These are phyloP conservation scores for Drosophila emarginata DNA, from an alignment of 2,888 invertebrate species.

Conservation along the genomic window DNA sequence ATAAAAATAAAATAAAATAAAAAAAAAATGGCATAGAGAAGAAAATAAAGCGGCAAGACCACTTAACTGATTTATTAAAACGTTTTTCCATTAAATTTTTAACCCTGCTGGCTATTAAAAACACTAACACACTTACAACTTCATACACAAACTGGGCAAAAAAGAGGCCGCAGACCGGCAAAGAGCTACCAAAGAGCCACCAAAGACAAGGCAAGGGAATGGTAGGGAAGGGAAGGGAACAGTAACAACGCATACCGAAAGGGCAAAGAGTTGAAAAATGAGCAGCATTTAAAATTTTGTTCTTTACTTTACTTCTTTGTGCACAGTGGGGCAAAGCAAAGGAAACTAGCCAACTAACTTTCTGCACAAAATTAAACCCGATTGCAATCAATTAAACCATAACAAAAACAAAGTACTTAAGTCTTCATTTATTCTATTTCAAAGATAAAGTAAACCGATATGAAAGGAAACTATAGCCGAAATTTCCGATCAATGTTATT, in stretches of 20 bases:
- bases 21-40: background rate
- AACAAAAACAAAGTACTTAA: too few relatives aligned
- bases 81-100: constrained; percentile 78
- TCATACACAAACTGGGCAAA: constrained; percentile 32
- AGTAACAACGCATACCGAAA: constrained; percentile 20
- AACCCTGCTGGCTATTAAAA: constrained; percentile 77
- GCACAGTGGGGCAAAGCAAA: constrained; percentile 47
- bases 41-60: constrained; percentile 69
- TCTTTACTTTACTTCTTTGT: constrained; percentile 23
- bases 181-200: background rate
- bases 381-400: background rate
- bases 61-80: constrained; percentile 78
- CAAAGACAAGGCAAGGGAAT: too few relatives aligned
- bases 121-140: constrained; percentile 48
- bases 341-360: too few relatives aligned
- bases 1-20: constrained; percentile 14
- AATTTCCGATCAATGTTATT: too few relatives aligned
- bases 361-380: background rate
- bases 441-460: too few relatives aligned
- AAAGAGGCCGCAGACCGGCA: constrained; percentile 40
- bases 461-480: too few relatives aligned
- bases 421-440: too few relatives aligned
- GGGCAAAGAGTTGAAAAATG: constrained; percentile 69
- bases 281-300: constrained; percentile 71
- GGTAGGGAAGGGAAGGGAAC: background rate